Conservation (phyloP, 2,888 invertebrate species). For the Perdita meconis region DNA sequence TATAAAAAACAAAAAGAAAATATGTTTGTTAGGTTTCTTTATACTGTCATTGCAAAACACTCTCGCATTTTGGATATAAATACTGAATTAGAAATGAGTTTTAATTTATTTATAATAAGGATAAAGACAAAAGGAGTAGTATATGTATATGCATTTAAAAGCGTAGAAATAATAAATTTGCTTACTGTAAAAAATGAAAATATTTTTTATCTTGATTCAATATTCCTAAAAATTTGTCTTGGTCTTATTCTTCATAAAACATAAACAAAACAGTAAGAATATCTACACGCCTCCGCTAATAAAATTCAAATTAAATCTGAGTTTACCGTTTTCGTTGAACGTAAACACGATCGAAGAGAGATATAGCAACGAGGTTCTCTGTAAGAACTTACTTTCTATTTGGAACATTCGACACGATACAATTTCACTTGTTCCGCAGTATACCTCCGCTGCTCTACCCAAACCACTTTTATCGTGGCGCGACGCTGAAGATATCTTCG, state of each 20-base stretch:
- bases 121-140: no score
- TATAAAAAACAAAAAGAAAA: no score
- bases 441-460: conserved; percentile 44
- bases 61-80: no score
- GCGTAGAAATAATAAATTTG: background rate
- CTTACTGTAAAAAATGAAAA: no score
- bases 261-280: no score
- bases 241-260: no score
- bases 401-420: conserved; percentile 75
- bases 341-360: conserved; percentile 19
- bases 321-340: background rate
- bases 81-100: no score
- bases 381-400: conserved; percentile 75
- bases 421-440: conserved; percentile 79
- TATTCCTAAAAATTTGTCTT: no score
- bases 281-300: background rate
- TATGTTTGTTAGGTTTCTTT: no score
- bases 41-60: no score
- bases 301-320: conserved; percentile 3
- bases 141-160: background rate
- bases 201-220: no score
- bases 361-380: conserved; percentile 39
- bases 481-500: conserved; percentile 23
- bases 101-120: no score
- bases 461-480: conserved; percentile 53